Evolutionary conservation across 2,113 vertebrate genomes (phyloP).

Genomic region (Chiloscyllium plagiosum): DNA sequence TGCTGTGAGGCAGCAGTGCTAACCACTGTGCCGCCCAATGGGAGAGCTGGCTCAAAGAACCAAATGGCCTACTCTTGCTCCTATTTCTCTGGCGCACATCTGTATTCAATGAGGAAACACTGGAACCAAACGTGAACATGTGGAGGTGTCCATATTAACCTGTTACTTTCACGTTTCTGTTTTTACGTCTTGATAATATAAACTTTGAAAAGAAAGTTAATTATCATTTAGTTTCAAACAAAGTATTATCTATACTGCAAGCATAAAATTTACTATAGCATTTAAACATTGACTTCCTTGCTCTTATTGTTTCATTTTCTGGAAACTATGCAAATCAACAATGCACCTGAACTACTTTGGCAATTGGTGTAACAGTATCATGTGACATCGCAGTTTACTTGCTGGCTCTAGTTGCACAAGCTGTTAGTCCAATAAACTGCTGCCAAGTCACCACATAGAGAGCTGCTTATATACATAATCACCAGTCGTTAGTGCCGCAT

Average conservation of each 20-base stretch:
- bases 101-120: not conserved
- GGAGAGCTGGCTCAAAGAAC: too few relatives aligned
- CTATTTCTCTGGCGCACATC: too few relatives aligned
- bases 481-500: not conserved
- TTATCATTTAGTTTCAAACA: not conserved
- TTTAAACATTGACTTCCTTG: not conserved
- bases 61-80: too few relatives aligned
- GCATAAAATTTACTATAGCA: not conserved
- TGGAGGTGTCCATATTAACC: too few relatives aligned
- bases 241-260: not conserved
- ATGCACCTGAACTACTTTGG: not conserved
- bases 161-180: not conserved
- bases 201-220: not conserved
- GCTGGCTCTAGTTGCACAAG: not conserved
- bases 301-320: not conserved
- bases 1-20: too few relatives aligned
- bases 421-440: constrained; percentile 31
- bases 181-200: not conserved
- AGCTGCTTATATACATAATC: not conserved
- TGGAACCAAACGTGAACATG: not conserved
- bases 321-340: not conserved
- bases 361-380: not conserved
- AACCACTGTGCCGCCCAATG: too few relatives aligned
- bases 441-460: constrained; percentile 22
- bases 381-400: not conserved